These are phyloP conservation scores for Petrolisthes cinctipes DNA, from an alignment of 2,888 invertebrate species.

Conservation along the genomic window DNA sequence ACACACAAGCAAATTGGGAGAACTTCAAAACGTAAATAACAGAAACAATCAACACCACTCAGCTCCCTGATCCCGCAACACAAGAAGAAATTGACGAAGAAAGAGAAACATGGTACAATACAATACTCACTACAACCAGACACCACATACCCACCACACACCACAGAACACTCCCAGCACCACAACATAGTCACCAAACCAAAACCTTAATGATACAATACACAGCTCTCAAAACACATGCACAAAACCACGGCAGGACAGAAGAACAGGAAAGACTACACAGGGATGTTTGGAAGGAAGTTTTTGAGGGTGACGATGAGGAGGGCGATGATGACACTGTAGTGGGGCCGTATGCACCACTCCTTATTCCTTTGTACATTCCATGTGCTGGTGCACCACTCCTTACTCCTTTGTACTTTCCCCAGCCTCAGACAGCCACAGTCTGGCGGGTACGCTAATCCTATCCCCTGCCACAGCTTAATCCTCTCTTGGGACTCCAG, in stretches of 20 bases:
- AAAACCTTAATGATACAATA: not conserved
- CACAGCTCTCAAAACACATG: not conserved
- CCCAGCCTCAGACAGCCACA: too few species aligned
- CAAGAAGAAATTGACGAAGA: not conserved
- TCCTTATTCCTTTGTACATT: too few species aligned
- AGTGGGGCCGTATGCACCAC: too few species aligned
- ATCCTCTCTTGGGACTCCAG: too few species aligned
- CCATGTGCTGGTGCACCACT: too few species aligned
- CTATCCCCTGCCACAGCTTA: too few species aligned
- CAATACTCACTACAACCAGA: not conserved
- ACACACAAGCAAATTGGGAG: not conserved
- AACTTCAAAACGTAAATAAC: not conserved
- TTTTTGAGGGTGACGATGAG: not conserved
- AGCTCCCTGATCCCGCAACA: not conserved
- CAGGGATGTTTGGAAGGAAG: not conserved
- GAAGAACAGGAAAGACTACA: not conserved
- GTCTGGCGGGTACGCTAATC: too few species aligned
- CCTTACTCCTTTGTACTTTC: too few species aligned
- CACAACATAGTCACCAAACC: not conserved
- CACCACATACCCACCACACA: not conserved
- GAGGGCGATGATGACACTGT: not conserved
- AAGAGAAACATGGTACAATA: too few species aligned
- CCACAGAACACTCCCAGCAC: not conserved
- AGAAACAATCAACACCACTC: not conserved
- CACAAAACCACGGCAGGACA: not conserved